Evolutionary conservation across 2,113 vertebrate species (phyloP).

Genomic region (Oreocharis arfaki): DNA sequence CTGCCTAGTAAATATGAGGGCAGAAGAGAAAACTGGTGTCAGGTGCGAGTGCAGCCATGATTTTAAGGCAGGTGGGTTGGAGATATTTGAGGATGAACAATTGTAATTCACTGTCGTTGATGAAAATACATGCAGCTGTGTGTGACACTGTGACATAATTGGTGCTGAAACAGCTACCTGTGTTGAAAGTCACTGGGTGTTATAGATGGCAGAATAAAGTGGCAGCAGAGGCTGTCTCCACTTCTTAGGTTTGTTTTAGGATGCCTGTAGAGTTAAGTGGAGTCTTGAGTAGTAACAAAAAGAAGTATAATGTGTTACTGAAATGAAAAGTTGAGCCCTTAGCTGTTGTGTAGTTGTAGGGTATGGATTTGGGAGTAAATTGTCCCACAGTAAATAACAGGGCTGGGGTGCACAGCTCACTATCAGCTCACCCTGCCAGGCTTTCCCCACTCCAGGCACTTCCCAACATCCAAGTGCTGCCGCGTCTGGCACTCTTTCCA

Average conservation of each 20-base stretch:
- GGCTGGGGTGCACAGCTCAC: not conserved
- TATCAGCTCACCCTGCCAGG: not conserved
- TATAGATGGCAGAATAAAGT: not conserved
- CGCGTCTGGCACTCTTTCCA: not conserved
- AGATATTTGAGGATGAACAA: not conserved
- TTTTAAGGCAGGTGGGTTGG: not conserved
- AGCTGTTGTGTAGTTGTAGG: not conserved
- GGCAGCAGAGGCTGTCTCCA: not conserved
- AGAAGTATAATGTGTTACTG: rapidly evolving
- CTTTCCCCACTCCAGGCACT: not conserved
- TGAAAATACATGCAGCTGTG: not conserved
- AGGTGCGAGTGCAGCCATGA: not conserved
- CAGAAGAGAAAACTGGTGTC: not conserved
- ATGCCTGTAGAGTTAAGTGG: not conserved
- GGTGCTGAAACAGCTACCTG: not conserved
- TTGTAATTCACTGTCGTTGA: not conserved
- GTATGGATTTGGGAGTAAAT: not conserved
- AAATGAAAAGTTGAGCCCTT: not conserved
- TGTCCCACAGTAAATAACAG: not conserved
- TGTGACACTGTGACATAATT: not conserved
- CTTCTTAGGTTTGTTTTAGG: not conserved
- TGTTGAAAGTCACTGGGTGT: not conserved
- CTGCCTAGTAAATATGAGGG: not conserved
- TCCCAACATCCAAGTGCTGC: not conserved
- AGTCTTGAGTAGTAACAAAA: not conserved